Evolutionary conservation across 1,140 invertebrate species (phyloP), one percentile per base, ranked within the genome.

Genomic region (Rhagoletis zephyria): DNA sequence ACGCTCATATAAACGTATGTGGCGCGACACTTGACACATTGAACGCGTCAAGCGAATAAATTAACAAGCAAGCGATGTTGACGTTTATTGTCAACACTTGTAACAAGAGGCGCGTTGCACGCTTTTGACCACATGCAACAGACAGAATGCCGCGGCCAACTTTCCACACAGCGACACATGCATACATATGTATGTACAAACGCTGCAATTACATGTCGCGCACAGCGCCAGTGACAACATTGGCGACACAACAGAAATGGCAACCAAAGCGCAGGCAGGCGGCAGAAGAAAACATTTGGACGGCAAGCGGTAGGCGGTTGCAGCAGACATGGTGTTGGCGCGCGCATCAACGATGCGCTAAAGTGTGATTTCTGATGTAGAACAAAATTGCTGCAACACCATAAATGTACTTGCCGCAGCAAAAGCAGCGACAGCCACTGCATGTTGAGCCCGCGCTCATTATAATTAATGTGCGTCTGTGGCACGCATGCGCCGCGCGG

Each of bases 41-140:
- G 48, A 81, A 48, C 87, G 86, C 86, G 51, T 87, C 86, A 85
- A 87, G 70, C 85, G 86, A 87, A 88, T 88, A 88, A 88, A 88
- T 88, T 88, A 87, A 81, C 86, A 87, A 16, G 14, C 63, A 42
- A 81, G 59, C 77, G 81, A 77, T 88, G 88, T 85, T 88, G 88
- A 88, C 88, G 87, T 87, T 88, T 87, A 88, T 88, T 88, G 88
- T 81, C 85, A 87, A 87, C 88, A 88, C 88, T 88, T 87, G 88
- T 64, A 85, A 88, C 85, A 87, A 45, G 88, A 88, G 74, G 74
- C 77, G 86, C 77, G 77, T 87, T 87, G 86, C 77, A 87, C 86
- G 74, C 85, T 88, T 87, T 85, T 85, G 42, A 85, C 85, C 85
- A 63, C 12, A 48, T 42, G 1, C 74, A 81, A 48, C 14, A 56